Evolutionary conservation across 2,888 invertebrate species (phyloP).

Genomic region (Didymodactylos carnosus): DNA sequence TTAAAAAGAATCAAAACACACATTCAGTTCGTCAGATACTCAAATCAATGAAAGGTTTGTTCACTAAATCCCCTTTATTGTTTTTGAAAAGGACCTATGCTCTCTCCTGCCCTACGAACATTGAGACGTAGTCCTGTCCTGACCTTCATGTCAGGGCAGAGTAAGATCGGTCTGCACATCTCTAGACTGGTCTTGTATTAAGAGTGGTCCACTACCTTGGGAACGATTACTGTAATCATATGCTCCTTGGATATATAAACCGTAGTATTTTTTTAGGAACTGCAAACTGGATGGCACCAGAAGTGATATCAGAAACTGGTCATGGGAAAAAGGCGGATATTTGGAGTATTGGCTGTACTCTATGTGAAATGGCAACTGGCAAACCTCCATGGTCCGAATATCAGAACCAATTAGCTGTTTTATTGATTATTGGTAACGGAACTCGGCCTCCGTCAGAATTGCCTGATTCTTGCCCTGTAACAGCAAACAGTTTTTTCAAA

Average conservation of each 20-base stretch:
- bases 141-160: no score
- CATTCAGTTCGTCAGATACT: constrained; percentile 24
- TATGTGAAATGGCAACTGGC: constrained; percentile 23
- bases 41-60: constrained; percentile 29
- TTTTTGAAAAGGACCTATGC: no score
- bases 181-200: no score
- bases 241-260: constrained; percentile 5
- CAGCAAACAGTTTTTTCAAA: constrained; percentile 28
- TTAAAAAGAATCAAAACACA: constrained; percentile 28
- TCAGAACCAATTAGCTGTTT: constrained; percentile 33
- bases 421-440: constrained; percentile 33
- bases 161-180: no score
- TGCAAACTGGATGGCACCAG: constrained; percentile 36
- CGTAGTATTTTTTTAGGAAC: constrained; percentile 22
- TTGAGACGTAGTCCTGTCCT: no score
- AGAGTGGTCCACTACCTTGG: background rate
- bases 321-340: constrained; percentile 35
- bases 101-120: no score
- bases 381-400: constrained; percentile 34
- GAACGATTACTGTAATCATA: background rate
- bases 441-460: constrained; percentile 23
- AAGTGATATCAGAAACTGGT: constrained; percentile 33
- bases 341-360: constrained; percentile 21
- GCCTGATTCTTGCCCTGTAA: constrained; percentile 23
- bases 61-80: background rate